Conservation (phyloP, 2,797 vertebrate species). For the Phyllotis vaccarum region DNA sequence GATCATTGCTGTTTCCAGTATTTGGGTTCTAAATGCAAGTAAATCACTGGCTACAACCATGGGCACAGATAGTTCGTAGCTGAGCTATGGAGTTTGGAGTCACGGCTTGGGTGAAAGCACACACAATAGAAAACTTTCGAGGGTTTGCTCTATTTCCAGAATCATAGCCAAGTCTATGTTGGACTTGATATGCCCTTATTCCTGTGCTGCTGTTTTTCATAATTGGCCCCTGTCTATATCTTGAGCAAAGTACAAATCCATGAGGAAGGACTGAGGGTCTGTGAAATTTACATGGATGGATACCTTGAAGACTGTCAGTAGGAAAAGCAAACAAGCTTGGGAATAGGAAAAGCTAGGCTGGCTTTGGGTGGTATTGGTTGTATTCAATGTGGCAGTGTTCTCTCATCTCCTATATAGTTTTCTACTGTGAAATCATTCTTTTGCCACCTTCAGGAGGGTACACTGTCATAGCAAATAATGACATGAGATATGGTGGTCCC, state of each 20-base stretch:
- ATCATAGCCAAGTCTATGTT: background rate
- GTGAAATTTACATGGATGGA: background rate
- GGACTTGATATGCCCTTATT: background rate
- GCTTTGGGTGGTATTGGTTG: background rate
- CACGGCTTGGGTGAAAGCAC: background rate
- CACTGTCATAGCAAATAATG: background rate
- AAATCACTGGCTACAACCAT: background rate
- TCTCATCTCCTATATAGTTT: background rate
- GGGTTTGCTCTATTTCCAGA: background rate
- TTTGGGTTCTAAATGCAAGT: background rate
- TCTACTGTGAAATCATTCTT: background rate
- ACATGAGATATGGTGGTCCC: background rate
- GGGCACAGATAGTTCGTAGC: background rate
- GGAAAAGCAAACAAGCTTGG: background rate
- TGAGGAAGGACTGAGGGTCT: background rate
- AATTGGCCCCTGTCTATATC: background rate
- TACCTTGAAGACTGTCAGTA: background rate
- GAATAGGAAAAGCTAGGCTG: background rate
- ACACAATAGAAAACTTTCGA: background rate
- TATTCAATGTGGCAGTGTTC: background rate
- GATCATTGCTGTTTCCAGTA: background rate
- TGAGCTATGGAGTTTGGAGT: background rate
- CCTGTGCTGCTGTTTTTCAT: constrained; percentile 16
- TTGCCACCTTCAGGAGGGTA: background rate
- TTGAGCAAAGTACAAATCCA: background rate